Percentiles rank a stretch among this genome's conserved stretches.
phyloP scores from a whole-genome alignment of 2,888 invertebrate species.

The Zootermopsis nevadensis region DNA sequence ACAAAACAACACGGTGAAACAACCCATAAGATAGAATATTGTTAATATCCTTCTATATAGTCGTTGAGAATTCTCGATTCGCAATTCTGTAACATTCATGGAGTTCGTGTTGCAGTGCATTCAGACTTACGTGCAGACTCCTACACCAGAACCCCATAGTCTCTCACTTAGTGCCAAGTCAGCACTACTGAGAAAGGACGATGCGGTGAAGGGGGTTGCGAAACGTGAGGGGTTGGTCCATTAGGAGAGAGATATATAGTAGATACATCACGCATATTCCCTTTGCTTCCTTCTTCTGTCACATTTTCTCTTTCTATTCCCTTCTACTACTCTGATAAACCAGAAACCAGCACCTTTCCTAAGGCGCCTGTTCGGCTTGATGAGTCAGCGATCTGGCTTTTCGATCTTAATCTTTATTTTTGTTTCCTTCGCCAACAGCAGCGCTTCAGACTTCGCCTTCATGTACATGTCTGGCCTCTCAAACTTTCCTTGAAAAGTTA shows the following conservation, averaged over 20 bases:
- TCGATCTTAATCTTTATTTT: constrained; percentile 39
- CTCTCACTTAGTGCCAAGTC: constrained; percentile 42
- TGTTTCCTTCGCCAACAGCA: constrained; percentile 6
- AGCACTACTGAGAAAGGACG: constrained; percentile 31
- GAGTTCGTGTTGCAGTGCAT: not conserved
- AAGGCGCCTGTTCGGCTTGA: not conserved
- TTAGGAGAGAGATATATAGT: constrained; percentile 46
- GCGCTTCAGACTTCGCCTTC: not conserved
- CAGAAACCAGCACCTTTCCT: not conserved
- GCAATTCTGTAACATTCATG: not conserved
- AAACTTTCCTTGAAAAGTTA: constrained; percentile 1
- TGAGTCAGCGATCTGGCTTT: constrained; percentile 45
- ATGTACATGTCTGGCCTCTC: not conserved
- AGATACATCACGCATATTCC: constrained; percentile 43
- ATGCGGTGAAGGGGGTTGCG: constrained; percentile 2
- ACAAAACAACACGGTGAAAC: too few species aligned
- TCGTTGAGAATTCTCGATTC: not conserved
- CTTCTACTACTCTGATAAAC: not conserved
- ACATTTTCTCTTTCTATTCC: not conserved
- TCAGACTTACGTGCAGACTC: not conserved
- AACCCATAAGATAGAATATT: too few species aligned
- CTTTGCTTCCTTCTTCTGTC: not conserved
- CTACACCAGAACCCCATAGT: not conserved
- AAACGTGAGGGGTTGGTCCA: constrained; percentile 21
- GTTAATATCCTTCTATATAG: too few species aligned